Base-by-base conservation (phyloP, 1,140 invertebrate species). In the Pinna nobilis region DNA sequence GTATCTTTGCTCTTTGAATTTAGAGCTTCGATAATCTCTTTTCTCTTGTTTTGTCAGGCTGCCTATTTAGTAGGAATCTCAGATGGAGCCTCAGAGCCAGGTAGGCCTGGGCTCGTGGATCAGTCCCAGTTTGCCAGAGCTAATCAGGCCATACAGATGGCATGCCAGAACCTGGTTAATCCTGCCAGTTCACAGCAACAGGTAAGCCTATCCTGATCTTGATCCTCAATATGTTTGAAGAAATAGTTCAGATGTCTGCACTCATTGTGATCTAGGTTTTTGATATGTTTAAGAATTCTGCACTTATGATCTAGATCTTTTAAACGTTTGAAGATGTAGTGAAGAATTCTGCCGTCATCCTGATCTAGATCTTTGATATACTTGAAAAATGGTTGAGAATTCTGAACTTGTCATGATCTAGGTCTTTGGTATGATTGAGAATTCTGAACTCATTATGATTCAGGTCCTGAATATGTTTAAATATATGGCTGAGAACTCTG, bases 21-120 rank as follows among this genome's bases (percentile, higher is more conserved):
- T 47, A 18, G 15, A 20, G 9, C 5, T 23, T 28, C 15, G 15
- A 51, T 9, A 13, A 4, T n/a, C 5, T 15, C 30, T 57, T 18
- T 11, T 53, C 53, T 59, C 18, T 60, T 39, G 7, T n/a, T 59
- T 35, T 70, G 75, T 0, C 95, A 98, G 90, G 95, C 97, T 23
- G 96, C 97, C 0, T 99, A 99, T 85, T 88, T 99, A 39, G 96
- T 97, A 53, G 98, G 95, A 0, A 94, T 97, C 3, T 95, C 97
- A 9, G 96, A 99, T 88, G 93, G 95, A 18, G 94, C 93, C 0
- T 97, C 95, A 53, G 94, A 95, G n/a, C 94, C 95, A n/a, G 97
- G 96, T 0, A 91, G 94, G 55, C 93, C 95, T 0, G 97, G 97
- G 0, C 90, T 99, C 4, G 95, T 99, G 2, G 97, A 99, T 88